Percentiles rank a stretch among this genome's conserved stretches.
phyloP scores from a whole-genome alignment of 2,888 invertebrate genomes.

The Periphyllus acericola region DNA sequence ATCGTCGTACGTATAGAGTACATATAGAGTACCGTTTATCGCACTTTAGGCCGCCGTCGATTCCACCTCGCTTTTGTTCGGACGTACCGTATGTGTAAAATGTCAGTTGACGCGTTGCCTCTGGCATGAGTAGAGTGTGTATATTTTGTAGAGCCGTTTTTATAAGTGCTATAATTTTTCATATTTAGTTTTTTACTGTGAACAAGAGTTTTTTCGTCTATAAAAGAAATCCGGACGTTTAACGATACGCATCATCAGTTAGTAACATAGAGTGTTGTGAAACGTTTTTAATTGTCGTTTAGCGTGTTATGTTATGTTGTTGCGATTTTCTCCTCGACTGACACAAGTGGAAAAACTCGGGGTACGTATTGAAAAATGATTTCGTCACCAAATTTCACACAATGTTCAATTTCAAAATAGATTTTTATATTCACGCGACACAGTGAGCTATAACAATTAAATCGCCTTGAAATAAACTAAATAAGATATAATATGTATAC shows the following conservation, averaged over 20 bases:
- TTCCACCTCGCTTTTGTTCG: background rate
- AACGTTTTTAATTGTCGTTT: conserved; percentile 34
- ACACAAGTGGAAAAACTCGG: background rate
- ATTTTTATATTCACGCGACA: background rate
- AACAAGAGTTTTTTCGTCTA: background rate
- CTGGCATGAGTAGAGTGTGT: background rate
- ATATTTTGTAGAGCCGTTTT: background rate
- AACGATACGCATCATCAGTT: conserved; percentile 18
- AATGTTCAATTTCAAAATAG: background rate
- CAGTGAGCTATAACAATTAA: background rate
- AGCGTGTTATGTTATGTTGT: background rate
- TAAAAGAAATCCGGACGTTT: conserved; percentile 29
- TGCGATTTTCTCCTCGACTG: conserved; percentile 22
- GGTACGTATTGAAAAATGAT: background rate
- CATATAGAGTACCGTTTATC: conserved; percentile 2
- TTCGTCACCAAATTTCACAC: conserved; percentile 8
- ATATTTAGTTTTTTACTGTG: background rate
- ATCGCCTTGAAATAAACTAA: background rate
- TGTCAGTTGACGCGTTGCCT: conserved; percentile 1
- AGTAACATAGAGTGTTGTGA: conserved; percentile 5
- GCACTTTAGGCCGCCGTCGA: background rate
- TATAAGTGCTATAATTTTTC: background rate
- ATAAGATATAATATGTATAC: background rate
- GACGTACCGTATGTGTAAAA: background rate
- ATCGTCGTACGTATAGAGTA: conserved; percentile 1